Conservation (phyloP, 2,113 vertebrate genomes). For the Vombatus ursinus region DNA sequence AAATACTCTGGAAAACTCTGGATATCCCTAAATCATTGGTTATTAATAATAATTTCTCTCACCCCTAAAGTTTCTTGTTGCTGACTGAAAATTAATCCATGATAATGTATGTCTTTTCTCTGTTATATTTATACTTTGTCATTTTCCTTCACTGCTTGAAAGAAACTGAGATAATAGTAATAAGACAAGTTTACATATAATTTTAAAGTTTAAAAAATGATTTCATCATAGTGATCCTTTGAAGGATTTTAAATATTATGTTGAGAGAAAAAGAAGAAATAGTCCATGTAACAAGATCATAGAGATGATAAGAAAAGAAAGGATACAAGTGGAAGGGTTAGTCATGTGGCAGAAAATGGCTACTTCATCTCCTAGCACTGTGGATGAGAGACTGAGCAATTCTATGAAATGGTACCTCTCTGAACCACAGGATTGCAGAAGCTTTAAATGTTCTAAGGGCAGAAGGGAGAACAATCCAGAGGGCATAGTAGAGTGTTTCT, state of each 20-base stretch:
- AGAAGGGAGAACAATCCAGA: too few relatives aligned
- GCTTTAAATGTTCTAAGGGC: neutral
- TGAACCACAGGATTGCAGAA: neutral
- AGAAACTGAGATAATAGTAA: neutral
- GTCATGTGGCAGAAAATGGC: neutral
- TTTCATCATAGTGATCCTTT: neutral
- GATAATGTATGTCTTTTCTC: neutral
- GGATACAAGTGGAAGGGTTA: neutral
- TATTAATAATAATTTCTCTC: too few relatives aligned
- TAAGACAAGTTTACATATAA: neutral
- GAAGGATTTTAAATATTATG: neutral
- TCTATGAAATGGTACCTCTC: neutral
- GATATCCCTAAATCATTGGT: too few relatives aligned
- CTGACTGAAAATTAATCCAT: neutral
- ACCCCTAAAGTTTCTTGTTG: neutral
- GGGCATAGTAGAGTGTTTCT: too few relatives aligned
- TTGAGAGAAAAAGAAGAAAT: neutral
- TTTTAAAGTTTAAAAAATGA: neutral
- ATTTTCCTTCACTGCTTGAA: neutral
- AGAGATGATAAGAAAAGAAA: neutral
- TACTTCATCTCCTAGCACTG: neutral
- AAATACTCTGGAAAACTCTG: too few relatives aligned
- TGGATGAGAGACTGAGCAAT: neutral
- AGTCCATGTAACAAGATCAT: neutral
- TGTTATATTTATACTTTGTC: neutral